These are phyloP conservation scores for Centruroides sculpturatus DNA, from an alignment of 1,140 invertebrate species.

Conservation along the genomic window DNA sequence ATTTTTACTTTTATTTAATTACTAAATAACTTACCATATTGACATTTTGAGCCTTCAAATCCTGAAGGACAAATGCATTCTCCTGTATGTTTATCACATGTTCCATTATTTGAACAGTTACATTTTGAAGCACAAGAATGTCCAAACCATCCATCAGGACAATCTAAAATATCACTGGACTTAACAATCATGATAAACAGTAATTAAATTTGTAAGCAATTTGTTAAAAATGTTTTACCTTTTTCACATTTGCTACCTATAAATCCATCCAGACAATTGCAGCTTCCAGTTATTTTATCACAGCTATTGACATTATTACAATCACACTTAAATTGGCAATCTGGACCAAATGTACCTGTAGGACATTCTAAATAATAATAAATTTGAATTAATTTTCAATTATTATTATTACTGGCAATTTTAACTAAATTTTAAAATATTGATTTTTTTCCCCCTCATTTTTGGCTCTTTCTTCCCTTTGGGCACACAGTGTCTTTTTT, in stretches of 20 bases:
- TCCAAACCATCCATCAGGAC: conserved; percentile 46
- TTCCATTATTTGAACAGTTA: conserved; percentile 1
- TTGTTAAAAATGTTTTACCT: background rate
- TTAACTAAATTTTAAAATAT: too few species aligned
- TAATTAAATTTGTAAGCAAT: too few species aligned
- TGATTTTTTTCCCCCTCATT: too few species aligned
- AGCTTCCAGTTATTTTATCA: conserved; percentile 59
- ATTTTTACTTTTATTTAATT: too few species aligned
- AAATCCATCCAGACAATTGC: conserved; percentile 22
- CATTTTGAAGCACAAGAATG: conserved; percentile 12
- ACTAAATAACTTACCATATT: conserved; percentile 3
- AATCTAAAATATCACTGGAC: conserved; percentile 4
- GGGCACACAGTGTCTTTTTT: too few species aligned
- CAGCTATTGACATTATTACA: conserved; percentile 79
- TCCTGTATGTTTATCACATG: conserved; percentile 5
- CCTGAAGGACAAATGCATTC: conserved; percentile 7
- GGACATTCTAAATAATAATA: conserved; percentile 39
- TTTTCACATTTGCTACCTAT: conserved; percentile 3
- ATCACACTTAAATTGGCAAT: conserved; percentile 57
- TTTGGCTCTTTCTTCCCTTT: too few species aligned
- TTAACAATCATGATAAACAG: background rate
- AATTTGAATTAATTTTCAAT: too few species aligned
- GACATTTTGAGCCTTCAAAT: conserved; percentile 6
- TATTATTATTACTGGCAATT: too few species aligned
- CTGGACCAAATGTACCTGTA: conserved; percentile 61